phyloP scores from a whole-genome alignment of 2,888 invertebrate genomes.

The Apodemia duryi region DNA sequence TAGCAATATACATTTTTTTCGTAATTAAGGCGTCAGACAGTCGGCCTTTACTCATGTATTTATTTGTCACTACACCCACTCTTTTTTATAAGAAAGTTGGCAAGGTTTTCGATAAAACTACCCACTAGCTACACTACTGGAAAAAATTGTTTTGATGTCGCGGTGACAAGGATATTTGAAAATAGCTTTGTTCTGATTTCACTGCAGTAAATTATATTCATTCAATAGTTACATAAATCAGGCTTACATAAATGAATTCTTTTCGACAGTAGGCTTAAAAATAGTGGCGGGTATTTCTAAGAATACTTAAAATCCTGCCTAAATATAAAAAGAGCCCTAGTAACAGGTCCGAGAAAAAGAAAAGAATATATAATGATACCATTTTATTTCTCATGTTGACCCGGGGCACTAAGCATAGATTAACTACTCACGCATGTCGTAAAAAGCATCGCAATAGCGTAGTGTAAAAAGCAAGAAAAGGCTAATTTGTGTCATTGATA shows the following conservation, averaged over 20 bases:
- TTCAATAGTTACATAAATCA: not conserved
- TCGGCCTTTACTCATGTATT: not conserved
- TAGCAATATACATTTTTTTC: not conserved
- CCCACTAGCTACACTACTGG: not conserved
- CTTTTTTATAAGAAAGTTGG: slow-evolving; percentile 8
- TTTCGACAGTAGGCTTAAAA: too few relatives aligned
- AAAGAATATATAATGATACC: too few relatives aligned
- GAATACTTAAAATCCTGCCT: too few relatives aligned
- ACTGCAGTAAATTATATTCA: not conserved
- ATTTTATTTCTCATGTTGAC: too few relatives aligned
- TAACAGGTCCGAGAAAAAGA: too few relatives aligned
- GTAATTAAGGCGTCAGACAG: not conserved
- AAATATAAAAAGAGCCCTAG: too few relatives aligned
- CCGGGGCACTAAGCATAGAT: too few relatives aligned
- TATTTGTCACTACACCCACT: slow-evolving; percentile 8
- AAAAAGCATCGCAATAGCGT: too few relatives aligned
- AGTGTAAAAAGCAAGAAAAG: too few relatives aligned
- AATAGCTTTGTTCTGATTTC: not conserved
- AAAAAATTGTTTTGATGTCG: slow-evolving; percentile 10
- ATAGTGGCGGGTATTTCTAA: too few relatives aligned
- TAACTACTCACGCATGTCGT: too few relatives aligned
- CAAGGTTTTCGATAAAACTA: not conserved
- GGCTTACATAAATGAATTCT: not conserved
- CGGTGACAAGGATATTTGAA: not conserved
- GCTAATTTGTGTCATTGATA: too few relatives aligned